phyloP scores from a whole-genome alignment of 2,888 invertebrate species.

The Rhodophaea formosa region DNA sequence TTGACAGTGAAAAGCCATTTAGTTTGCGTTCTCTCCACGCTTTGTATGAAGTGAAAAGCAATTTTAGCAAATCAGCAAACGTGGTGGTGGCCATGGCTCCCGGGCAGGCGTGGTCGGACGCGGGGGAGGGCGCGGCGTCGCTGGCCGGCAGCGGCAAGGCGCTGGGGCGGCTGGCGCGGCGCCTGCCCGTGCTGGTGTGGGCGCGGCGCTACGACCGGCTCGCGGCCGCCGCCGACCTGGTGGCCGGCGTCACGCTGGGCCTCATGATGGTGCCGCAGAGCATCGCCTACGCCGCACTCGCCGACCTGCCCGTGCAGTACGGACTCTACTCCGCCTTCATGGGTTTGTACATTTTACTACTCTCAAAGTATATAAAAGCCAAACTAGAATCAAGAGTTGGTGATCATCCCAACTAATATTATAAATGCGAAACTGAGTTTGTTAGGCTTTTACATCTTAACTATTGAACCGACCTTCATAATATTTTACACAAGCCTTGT shows the following conservation, averaged over 20 bases:
- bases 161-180: conserved; percentile 33
- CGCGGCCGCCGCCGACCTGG: conserved; percentile 88
- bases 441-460: too few species aligned
- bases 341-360: too few species aligned
- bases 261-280: conserved; percentile 96
- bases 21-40: too few species aligned
- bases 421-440: too few species aligned
- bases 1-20: too few species aligned
- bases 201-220: conserved; percentile 84
- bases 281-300: conserved; percentile 93
- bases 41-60: background rate
- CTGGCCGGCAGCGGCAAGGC: conserved; percentile 28
- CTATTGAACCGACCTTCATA: too few species aligned
- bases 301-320: conserved; percentile 92
- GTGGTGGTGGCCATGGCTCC: background rate
- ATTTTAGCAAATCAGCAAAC: background rate
- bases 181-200: conserved; percentile 83
- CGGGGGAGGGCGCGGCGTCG: conserved; percentile 39
- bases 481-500: too few species aligned
- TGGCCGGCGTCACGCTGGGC: conserved; percentile 94
- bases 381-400: too few species aligned
- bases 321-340: conserved; percentile 96
- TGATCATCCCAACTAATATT: too few species aligned
- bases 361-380: too few species aligned
- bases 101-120: conserved; percentile 32